Base-by-base conservation (phyloP, 92 coral and sea anemone genomes). In the Bergia puertoricense region DNA sequence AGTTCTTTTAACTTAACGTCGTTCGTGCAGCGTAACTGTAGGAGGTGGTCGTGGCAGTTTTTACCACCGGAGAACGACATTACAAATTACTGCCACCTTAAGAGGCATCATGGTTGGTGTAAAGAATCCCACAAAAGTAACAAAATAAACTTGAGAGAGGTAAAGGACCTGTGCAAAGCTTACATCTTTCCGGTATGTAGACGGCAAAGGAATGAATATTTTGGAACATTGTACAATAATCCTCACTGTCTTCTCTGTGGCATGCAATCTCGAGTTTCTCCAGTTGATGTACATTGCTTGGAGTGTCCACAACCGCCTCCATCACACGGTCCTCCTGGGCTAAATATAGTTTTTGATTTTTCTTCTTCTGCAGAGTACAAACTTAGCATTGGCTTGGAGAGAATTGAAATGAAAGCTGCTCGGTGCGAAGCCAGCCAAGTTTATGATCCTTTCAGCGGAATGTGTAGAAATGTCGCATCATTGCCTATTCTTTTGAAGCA, bases 201-300 rank as follows among this genome's bases (percentile, higher is more conserved):
- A 10, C 16, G 13, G 20, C 66, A 16, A 2, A 57, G 18, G 22
- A 30, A 23, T 6, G 15, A 39, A n/a, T 16, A 72, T 9, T 11
- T 10, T 23, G 76, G 15, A 36, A 36, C 14, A 23, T 13, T 72
- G 18, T 36, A 72, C 76, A 72, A 72, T 15, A 72, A 72, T n/a
- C 76, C 76, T 37, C 76, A 72, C 76, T 72, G 76, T 36, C 76
- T 72, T 72, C 76, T 72, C 8, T 72, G 76, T 36, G 76, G 18
- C 76, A 3, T 37, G 43, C 41, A 37, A 37, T 30, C 41, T 37
- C 2, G 40, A 30, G 14, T 43, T 72, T 23, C 37, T 36, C 20
- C 41, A 30, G 1, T 72, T 10, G 41, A 30, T 37, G 0, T 10
- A 72, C 38, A 36, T 37, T 72, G 76, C 43, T 36, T 10, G 13